A percentile compares a stretch with the other conserved stretches of the same genome.
phyloP scores from a whole-genome alignment of 2,888 invertebrate species.

The Idaea biselata region DNA sequence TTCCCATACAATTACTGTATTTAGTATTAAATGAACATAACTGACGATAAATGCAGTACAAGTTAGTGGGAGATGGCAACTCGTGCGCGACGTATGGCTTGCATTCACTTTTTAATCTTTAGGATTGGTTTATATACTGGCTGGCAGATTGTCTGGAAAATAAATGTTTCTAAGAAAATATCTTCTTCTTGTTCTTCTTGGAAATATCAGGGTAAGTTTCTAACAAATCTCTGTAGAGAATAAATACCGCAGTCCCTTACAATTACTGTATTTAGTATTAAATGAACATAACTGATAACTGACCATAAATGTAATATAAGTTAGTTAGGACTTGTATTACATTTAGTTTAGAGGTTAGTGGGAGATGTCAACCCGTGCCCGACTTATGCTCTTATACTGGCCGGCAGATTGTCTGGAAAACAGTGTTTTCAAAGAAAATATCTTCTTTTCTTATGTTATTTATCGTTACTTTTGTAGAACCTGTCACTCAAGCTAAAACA shows the following conservation, averaged over 20 bases:
- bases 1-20: constrained; percentile 17
- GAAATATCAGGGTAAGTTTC: too few relatives aligned
- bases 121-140: constrained; percentile 38
- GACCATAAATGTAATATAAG: constrained; percentile 15
- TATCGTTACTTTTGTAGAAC: too few relatives aligned
- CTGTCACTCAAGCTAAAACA: too few relatives aligned
- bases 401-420: neutral
- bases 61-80: constrained; percentile 15
- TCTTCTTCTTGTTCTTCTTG: too few relatives aligned
- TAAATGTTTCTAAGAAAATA: too few relatives aligned
- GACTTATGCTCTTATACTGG: constrained; percentile 43
- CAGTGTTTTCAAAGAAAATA: too few relatives aligned
- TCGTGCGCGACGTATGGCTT: constrained; percentile 27
- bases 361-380: constrained; percentile 16
- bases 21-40: constrained; percentile 19
- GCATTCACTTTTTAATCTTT: constrained; percentile 35
- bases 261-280: constrained; percentile 20
- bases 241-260: constrained; percentile 12
- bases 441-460: too few relatives aligned
- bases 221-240: neutral
- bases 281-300: constrained; percentile 17
- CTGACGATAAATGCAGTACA: constrained; percentile 15
- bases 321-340: too few relatives aligned
- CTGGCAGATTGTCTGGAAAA: constrained; percentile 2
- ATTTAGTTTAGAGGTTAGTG: too few relatives aligned